Conservation (phyloP, 2,888 invertebrate species). For the Caprella mutica region DNA sequence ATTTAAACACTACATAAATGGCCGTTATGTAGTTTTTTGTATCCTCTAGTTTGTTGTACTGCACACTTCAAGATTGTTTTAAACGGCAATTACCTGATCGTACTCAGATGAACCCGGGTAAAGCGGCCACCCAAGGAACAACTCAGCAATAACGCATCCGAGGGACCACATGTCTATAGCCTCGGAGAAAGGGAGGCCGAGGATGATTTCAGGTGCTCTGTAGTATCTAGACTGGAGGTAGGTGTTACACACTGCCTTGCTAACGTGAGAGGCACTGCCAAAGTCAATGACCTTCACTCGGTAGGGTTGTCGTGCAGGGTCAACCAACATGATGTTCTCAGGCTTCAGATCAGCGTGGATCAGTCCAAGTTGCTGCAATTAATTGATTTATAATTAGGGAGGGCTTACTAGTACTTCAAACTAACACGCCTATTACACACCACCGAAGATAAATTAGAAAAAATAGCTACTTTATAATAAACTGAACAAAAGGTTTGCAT, state of each 20-base stretch:
- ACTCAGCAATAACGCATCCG: constrained; percentile 97
- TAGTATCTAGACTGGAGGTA: constrained; percentile 98
- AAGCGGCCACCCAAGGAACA: constrained; percentile 98
- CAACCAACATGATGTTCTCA: constrained; percentile 99
- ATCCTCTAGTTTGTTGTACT: no score
- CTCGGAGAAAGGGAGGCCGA: constrained; percentile 96
- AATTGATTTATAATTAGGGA: neutral
- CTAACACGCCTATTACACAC: no score
- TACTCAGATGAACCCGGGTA: constrained; percentile 99
- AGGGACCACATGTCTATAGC: constrained; percentile 99
- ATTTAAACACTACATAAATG: no score
- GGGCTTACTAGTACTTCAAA: no score
- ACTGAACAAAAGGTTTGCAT: no score
- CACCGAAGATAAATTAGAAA: no score
- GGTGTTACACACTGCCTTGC: constrained; percentile 98
- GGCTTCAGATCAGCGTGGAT: constrained; percentile 99
- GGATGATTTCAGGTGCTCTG: constrained; percentile 91
- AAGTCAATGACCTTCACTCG: constrained; percentile 99
- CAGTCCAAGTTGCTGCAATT: constrained; percentile 80
- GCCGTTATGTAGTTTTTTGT: no score
- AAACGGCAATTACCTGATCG: constrained; percentile 54
- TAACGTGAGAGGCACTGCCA: constrained; percentile 97
- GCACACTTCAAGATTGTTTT: no score
- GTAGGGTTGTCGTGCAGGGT: constrained; percentile 94
- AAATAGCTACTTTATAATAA: no score